phyloP scores from a whole-genome alignment of 2,113 vertebrate genomes.

The Delphinus delphis region DNA sequence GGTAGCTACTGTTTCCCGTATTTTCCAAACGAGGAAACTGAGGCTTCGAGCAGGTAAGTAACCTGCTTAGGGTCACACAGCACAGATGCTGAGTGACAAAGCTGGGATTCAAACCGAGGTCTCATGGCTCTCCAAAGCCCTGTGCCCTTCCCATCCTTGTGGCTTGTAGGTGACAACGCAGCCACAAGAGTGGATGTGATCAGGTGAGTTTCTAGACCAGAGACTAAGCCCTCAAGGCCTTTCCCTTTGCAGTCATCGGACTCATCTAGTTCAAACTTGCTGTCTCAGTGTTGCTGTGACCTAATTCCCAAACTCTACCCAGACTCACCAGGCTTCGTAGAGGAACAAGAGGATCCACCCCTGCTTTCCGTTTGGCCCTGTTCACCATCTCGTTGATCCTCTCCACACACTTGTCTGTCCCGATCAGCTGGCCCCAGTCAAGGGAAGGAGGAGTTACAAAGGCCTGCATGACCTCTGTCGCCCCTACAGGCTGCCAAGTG shows the following conservation, averaged over 20 bases:
- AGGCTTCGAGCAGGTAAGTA: not conserved
- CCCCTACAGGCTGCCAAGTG: not conserved
- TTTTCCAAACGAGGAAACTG: slow-evolving; percentile 26
- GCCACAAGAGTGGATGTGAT: not conserved
- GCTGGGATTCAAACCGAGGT: slow-evolving; percentile 1
- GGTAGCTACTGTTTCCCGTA: not conserved
- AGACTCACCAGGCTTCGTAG: slow-evolving; percentile 89
- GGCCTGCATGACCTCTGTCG: not conserved
- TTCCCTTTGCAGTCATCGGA: not conserved
- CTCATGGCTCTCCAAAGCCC: not conserved
- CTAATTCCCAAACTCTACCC: not conserved
- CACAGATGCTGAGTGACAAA: not conserved
- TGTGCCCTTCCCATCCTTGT: not conserved
- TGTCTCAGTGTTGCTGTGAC: not conserved
- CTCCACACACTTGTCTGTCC: slow-evolving; percentile 88
- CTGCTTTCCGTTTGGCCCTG: slow-evolving; percentile 89
- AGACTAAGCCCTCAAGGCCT: not conserved
- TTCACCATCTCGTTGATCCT: slow-evolving; percentile 91
- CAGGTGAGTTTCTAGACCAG: not conserved
- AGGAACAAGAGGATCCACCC: slow-evolving; percentile 83
- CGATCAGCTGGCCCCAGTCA: slow-evolving; percentile 87
- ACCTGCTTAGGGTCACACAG: not conserved
- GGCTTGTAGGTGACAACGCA: not conserved
- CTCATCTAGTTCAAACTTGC: not conserved
- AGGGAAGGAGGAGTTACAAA: slow-evolving; percentile 14